Evolutionary conservation across 2,797 vertebrate species (phyloP), one percentile per base, ranked within the genome.

Genomic region (Bufotes viridis): DNA sequence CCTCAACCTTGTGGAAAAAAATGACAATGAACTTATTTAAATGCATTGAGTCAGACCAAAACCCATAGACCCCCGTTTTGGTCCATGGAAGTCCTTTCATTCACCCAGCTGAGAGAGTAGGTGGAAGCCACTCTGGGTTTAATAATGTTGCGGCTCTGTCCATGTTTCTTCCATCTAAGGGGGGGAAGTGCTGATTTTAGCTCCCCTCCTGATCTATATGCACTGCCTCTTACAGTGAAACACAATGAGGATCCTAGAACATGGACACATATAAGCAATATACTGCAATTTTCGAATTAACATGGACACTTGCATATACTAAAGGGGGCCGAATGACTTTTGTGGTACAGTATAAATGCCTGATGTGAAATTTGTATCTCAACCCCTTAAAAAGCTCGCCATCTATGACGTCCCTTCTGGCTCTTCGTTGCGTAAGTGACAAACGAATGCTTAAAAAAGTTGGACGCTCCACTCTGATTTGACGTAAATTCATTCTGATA

Each of bases 401-500:
- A 24, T 53, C n/a, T 24, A 26, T 24, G 34, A 51, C 17, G n/a
- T 67, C 42, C 63, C 34, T 61, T 81, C 29, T n/a, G 58, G 58
- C 20, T 51, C 15, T 17, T 34, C 17, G 60, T 67, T 82, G 26
- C 42, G 2, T 81, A 61, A 81, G 29, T 14, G 7, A 24, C 42
- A 51, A 82, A 75, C 2, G 22, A 53, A 75, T 22, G 72, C 24
- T 6, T 72, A 13, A 22, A n/a, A 83, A 84, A 84, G 53, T 74
- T 74, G 18, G 12, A 83, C 58, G 69, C 2, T 57, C 17, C 57
- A 84, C 26, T 61, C 76, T 75, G 75, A 60, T 76, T 85, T 60
- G 29, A 84, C 18, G 17, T 20, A 76, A 76, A 63, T 85, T 85
- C 7, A 20, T 81, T 82, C 26, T 80, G 87, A 78, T 70, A 22